Conservation (phyloP, 2,888 invertebrate species). For the Rhogogaster chlorosoma region DNA sequence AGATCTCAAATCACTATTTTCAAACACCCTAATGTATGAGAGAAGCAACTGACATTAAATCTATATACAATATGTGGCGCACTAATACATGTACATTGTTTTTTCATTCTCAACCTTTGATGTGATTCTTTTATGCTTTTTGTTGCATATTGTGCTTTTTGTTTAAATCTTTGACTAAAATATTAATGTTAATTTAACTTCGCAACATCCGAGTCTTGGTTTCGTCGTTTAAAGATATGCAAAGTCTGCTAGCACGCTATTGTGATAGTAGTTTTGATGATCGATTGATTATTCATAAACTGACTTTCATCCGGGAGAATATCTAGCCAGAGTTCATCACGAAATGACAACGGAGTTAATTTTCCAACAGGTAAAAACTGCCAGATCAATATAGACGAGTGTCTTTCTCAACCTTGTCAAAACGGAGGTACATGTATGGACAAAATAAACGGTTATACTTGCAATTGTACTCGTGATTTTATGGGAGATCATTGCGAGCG, state of each 20-base stretch:
- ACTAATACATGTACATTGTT: background rate
- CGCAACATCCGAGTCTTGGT: background rate
- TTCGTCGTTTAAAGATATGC: background rate
- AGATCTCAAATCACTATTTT: background rate
- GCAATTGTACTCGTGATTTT: constrained; percentile 81
- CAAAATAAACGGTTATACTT: constrained; percentile 79
- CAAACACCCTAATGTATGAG: background rate
- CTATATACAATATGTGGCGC: background rate
- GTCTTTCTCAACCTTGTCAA: constrained; percentile 79
- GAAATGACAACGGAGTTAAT: background rate
- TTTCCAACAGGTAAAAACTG: constrained; percentile 79
- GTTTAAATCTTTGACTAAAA: background rate
- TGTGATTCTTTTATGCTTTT: constrained; percentile 7
- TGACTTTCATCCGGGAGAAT: background rate
- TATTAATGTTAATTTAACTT: background rate
- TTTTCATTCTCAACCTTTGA: background rate
- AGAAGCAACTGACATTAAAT: background rate
- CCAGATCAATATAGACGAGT: constrained; percentile 79
- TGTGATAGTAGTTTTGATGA: background rate
- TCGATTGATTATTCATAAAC: background rate
- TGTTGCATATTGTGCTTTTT: background rate
- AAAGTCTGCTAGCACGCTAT: background rate
- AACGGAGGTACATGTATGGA: constrained; percentile 81
- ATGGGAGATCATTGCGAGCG: constrained; percentile 81
- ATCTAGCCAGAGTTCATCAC: background rate